Base-by-base conservation (phyloP, 2,113 vertebrate genomes). In the Mohoua ochrocephala region DNA sequence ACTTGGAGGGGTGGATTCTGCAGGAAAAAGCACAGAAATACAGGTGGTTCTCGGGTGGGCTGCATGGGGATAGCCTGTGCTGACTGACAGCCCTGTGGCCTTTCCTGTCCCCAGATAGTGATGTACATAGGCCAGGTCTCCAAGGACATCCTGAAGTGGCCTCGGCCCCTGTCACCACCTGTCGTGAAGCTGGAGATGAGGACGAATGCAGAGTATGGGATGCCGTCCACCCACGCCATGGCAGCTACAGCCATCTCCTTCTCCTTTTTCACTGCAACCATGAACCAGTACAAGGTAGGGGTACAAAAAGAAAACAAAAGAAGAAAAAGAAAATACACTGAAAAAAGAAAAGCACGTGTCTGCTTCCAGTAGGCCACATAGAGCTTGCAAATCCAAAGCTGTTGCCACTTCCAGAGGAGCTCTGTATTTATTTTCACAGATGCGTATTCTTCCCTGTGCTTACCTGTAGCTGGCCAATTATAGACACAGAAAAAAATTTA, bases 181-280 rank as follows among this genome's bases (percentile, higher is more conserved):
- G 99, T 99, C 1, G 98, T 99, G 63, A 99, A 99, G 95, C 98
- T 99, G 92, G 99, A 99, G 94, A 96, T 84, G 4, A 98, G 99
- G 27, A 96, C 99, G 0, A 97, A 98, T 0, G 98, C 98, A 0
- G 99, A 99, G 70, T 99, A 99, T 0, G 99, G 99, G 30, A 99
- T 99, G 97, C 99, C 99, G 0, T 99, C 99, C 71, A 99, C 99
- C 35, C 99, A 99, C 1, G 99, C 99, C 96, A 99, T 99, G 99
- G 99, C 99, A 0, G 98, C 99, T 60, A 99, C 98, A 0, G 96
- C 98, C 92, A 99, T 99, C 79, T 99, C 98, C 85, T 99, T 99
- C 96, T 99, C 99, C 5, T 96, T 99, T 15, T 95, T 99, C 28
- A 92, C 98, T 28, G 99, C 99, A 0, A 99, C 99, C 13, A 67